Conservation (phyloP, 2,888 invertebrate species). For the Listrodromus nycthemerus region DNA sequence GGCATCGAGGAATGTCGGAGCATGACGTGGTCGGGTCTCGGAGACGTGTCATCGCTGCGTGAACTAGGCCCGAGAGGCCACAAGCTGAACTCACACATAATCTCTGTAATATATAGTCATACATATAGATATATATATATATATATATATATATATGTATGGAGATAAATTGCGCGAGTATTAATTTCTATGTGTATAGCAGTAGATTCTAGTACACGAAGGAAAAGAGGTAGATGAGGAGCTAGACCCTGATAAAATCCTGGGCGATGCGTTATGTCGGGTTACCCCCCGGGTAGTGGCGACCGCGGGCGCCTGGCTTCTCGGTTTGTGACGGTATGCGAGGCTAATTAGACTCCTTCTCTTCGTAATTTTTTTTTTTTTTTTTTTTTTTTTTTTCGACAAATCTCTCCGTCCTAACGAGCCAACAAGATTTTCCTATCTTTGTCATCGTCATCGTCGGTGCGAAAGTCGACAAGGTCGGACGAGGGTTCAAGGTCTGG, state of each 20-base stretch:
- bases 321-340: slow-evolving; percentile 75
- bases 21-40: slow-evolving; percentile 56
- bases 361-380: slow-evolving; percentile 18
- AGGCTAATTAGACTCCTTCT: slow-evolving; percentile 76
- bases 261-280: slow-evolving; percentile 62
- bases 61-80: slow-evolving; percentile 67
- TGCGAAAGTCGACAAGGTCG: slow-evolving; percentile 19
- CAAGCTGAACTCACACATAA: slow-evolving; percentile 52
- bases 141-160: slow-evolving; percentile 30
- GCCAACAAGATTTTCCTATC: slow-evolving; percentile 32
- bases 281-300: slow-evolving; percentile 61
- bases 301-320: slow-evolving; percentile 72
- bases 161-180: slow-evolving; percentile 1
- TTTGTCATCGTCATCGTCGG: slow-evolving; percentile 14
- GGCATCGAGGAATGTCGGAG: slow-evolving; percentile 62
- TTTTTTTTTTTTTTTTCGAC: not conserved
- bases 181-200: slow-evolving; percentile 49
- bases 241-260: slow-evolving; percentile 74
- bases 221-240: slow-evolving; percentile 44
- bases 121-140: slow-evolving; percentile 44
- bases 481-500: not conserved
- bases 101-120: slow-evolving; percentile 40
- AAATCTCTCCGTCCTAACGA: slow-evolving; percentile 5
- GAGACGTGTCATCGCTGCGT: slow-evolving; percentile 68
- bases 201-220: slow-evolving; percentile 42